Evolutionary conservation across 2,888 invertebrate genomes (phyloP).

Genomic region (Aporophyla lueneburgensis): DNA sequence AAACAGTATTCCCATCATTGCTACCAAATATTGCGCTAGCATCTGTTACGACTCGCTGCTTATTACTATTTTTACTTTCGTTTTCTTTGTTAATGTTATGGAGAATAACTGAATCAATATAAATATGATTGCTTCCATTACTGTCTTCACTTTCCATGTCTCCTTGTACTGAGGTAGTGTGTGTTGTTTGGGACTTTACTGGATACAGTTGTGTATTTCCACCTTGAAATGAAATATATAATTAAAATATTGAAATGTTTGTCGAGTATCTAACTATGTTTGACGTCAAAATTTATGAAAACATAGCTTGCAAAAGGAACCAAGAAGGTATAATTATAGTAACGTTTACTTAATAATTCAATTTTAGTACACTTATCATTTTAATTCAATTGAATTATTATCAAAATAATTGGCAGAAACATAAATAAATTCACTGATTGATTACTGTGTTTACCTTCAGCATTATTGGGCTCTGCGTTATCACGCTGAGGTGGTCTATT

Average conservation of each 20-base stretch:
- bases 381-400: background rate
- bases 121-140: constrained; percentile 3
- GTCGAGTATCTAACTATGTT: background rate
- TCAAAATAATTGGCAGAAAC: background rate
- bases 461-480: background rate
- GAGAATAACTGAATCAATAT: background rate
- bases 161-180: background rate
- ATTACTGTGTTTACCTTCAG: constrained; percentile 29
- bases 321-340: background rate
- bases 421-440: constrained; percentile 1
- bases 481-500: background rate
- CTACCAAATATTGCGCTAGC: background rate
- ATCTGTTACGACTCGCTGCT: background rate
- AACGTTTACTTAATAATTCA: background rate
- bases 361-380: background rate
- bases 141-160: background rate
- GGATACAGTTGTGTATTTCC: constrained; percentile 21
- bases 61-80: background rate
- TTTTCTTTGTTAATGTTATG: constrained; percentile 12
- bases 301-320: background rate
- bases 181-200: background rate
- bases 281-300: background rate
- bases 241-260: constrained; percentile 8
- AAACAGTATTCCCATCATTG: background rate
- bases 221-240: constrained; percentile 12